phyloP scores from a whole-genome alignment of 2,797 vertebrate species.

The Ctenochaetus hawaiiensis region DNA sequence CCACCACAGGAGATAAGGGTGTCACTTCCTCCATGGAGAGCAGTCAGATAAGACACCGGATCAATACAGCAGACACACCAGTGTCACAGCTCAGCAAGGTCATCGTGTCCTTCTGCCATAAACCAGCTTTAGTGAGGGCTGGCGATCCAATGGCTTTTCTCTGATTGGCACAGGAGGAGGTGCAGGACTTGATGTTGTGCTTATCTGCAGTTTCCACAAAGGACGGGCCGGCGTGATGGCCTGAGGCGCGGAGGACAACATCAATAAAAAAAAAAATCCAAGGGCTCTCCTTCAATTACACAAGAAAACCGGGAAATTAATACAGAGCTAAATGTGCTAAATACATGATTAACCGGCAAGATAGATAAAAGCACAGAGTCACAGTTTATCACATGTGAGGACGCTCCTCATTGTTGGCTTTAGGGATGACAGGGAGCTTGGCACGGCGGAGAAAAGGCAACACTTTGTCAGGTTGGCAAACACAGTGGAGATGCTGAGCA shows the following conservation, averaged over 20 bases:
- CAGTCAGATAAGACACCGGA: slow-evolving; percentile 57
- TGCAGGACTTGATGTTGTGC: slow-evolving; percentile 39
- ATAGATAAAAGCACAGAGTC: slow-evolving; percentile 4
- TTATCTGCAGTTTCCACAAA: slow-evolving; percentile 60
- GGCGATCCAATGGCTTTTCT: slow-evolving; percentile 46
- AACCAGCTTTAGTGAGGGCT: slow-evolving; percentile 32
- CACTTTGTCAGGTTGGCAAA: slow-evolving; percentile 5
- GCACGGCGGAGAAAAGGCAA: neutral
- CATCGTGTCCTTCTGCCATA: slow-evolving; percentile 44
- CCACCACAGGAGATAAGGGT: slow-evolving; percentile 43
- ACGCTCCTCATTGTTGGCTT: slow-evolving; percentile 5
- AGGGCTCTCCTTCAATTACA: slow-evolving; percentile 36
- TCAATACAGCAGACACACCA: slow-evolving; percentile 55
- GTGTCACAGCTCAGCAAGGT: slow-evolving; percentile 59
- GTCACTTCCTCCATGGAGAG: slow-evolving; percentile 36
- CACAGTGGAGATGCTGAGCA: neutral
- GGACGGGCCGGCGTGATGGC: neutral
- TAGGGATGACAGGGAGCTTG: neutral
- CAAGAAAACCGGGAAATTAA: slow-evolving; percentile 33
- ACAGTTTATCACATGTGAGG: neutral
- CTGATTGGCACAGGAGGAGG: slow-evolving; percentile 57
- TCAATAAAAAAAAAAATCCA: slow-evolving; percentile 37
- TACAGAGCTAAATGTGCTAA: slow-evolving; percentile 13
- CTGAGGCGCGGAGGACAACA: slow-evolving; percentile 24
- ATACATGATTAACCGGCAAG: neutral